These are phyloP conservation scores for Siderastrea siderea DNA, from an alignment of 92 coral and sea anemone species.

Conservation along the genomic window DNA sequence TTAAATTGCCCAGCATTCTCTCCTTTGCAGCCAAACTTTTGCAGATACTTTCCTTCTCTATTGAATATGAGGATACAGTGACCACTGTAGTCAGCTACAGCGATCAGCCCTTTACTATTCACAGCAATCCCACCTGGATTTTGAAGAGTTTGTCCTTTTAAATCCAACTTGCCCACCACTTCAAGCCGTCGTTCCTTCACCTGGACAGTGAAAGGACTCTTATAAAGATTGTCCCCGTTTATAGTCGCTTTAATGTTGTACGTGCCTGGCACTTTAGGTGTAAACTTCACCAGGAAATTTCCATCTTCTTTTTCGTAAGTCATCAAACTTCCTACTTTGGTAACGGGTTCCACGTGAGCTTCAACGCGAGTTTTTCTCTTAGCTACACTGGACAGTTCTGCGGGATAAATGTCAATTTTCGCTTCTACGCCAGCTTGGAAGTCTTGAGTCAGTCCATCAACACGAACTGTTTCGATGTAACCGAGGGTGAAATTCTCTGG, in stretches of 20 bases:
- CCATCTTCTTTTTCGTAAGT: neutral
- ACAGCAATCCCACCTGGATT: neutral
- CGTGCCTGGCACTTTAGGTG: slow-evolving; percentile 8
- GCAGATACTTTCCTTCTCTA: slow-evolving; percentile 3
- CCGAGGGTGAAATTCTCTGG: slow-evolving; percentile 11
- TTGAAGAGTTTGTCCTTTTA: slow-evolving; percentile 1
- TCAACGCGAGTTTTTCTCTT: neutral
- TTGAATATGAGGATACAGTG: slow-evolving; percentile 5
- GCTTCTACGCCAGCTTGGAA: slow-evolving; percentile 32
- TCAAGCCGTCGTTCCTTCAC: slow-evolving; percentile 13
- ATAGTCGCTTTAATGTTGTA: neutral
- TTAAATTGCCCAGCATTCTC: slow-evolving; percentile 16
- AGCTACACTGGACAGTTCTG: neutral
- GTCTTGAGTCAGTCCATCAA: slow-evolving; percentile 13
- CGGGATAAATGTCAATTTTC: neutral
- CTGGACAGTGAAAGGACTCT: neutral
- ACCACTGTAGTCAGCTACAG: neutral
- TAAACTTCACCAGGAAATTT: neutral
- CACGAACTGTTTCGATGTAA: neutral
- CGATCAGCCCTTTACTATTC: slow-evolving; percentile 20
- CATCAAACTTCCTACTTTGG: neutral
- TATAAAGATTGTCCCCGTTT: neutral
- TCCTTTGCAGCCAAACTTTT: neutral
- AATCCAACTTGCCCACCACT: slow-evolving; percentile 18
- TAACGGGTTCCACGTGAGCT: slow-evolving; percentile 3